Evolutionary conservation across 2,888 invertebrate species (phyloP), one percentile per base, ranked within the genome.

Genomic region (Ophion costatus): DNA sequence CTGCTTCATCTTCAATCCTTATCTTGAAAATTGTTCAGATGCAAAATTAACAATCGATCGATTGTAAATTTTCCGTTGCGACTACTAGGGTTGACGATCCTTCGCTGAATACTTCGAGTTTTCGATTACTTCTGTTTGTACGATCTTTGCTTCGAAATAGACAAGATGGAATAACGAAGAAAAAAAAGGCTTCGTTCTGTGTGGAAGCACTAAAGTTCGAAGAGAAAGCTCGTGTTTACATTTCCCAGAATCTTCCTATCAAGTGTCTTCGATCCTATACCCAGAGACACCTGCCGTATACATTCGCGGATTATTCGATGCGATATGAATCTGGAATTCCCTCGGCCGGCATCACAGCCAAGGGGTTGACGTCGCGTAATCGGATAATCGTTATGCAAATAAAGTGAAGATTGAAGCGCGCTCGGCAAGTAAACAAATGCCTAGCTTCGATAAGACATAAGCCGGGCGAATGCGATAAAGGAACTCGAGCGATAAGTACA

Each of bases 231-330:
- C 14, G 56, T 38, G 67, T 67, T 59, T 20, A 59, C 10, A 64
- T 74, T 67, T 80, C 29, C 59, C 24, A 29, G 51, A 56, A 45
- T 20, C 42, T 61, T 63, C 7, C 9, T 20, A 64, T 64, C 66
- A n/a, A 59, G 73, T 67, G 73, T 42, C 5, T 20, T 57, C 29
- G n/a, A 45, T 59, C 29, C 11, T n/a, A 17, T 24, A 2, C 42
- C 14, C 29, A 14, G 45, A 24, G 7, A 61, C 63, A 79, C 79
- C 79, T 71, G 79, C 69, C 71, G 63, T 33, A 22, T 29, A 51
- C 33, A 38, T 29, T 14, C 51, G 20, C 45, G 61, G 70, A 63
- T 78, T 70, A 61, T 70, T 78, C 11, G 29, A n/a, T 24, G 29
- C 24, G 78, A 78, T 70, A 78, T 42, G 78, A 64, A 42, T 59